Conservation (phyloP, 1,140 invertebrate species). For the Physella acuta region DNA sequence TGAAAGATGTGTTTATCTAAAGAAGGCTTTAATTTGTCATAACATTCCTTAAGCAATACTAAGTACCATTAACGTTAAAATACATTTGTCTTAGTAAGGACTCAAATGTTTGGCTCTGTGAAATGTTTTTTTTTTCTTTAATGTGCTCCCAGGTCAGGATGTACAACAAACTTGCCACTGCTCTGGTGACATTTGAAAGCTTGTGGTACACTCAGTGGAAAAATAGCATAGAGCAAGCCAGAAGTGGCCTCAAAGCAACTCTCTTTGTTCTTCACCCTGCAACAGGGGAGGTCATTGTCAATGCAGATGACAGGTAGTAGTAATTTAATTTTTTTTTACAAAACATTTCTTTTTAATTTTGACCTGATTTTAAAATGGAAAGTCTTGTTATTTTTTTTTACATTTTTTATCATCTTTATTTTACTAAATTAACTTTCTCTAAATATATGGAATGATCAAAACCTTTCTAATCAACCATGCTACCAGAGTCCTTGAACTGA, state of each 20-base stretch:
- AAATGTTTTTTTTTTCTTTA: no score
- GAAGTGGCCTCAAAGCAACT: conserved; percentile 52
- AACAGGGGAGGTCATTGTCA: conserved; percentile 54
- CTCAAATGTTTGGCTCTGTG: no score
- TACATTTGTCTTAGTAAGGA: no score
- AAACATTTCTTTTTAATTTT: not conserved
- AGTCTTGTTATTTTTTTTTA: not conserved
- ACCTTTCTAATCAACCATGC: no score
- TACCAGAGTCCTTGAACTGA: conserved; percentile 55
- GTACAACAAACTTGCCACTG: conserved; percentile 56
- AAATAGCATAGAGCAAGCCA: conserved; percentile 53
- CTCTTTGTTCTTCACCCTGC: conserved; percentile 55
- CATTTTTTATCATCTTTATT: not conserved
- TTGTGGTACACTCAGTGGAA: conserved; percentile 58
- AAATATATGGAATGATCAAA: no score
- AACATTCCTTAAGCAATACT: no score
- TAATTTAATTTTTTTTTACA: no score
- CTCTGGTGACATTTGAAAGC: conserved; percentile 58
- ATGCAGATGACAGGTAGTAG: conserved; percentile 59
- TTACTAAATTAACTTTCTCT: not conserved
- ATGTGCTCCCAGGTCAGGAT: conserved; percentile 52
- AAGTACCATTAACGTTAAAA: no score
- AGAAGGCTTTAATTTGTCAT: no score
- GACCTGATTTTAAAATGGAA: not conserved
- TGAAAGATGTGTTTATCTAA: no score